Percentiles rank a stretch among this genome's conserved stretches.
phyloP scores from a whole-genome alignment of 2,797 vertebrate genomes.

The Lithobates sylvaticus region DNA sequence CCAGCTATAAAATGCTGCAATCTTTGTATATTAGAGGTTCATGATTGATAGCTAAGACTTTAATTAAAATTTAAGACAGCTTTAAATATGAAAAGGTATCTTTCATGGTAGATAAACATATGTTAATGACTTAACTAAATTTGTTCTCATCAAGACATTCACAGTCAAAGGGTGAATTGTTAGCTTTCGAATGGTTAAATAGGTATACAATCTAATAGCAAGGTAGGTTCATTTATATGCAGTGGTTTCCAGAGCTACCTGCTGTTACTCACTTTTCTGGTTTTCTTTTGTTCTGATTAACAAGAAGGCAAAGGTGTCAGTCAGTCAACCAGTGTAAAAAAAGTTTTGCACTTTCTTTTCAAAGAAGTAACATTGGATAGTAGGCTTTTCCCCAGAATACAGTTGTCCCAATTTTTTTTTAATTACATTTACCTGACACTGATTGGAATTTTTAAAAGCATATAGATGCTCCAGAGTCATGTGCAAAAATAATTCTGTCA shows the following conservation, averaged over 20 bases:
- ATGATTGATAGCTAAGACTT: background rate
- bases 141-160: slow-evolving; percentile 19
- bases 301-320: slow-evolving; percentile 40
- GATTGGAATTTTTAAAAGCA: too few species aligned
- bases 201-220: slow-evolving; percentile 34
- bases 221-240: slow-evolving; percentile 51
- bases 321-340: slow-evolving; percentile 37
- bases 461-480: too few species aligned
- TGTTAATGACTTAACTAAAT: slow-evolving; percentile 43
- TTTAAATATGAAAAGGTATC: slow-evolving; percentile 44
- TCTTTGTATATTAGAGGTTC: slow-evolving; percentile 17
- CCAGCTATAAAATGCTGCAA: background rate
- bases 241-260: slow-evolving; percentile 35
- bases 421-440: background rate
- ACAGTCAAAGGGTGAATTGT: slow-evolving; percentile 48
- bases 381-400: background rate
- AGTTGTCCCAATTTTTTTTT: too few species aligned
- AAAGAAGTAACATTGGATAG: background rate
- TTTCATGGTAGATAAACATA: slow-evolving; percentile 45
- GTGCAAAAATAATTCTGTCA: too few species aligned
- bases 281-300: slow-evolving; percentile 49
- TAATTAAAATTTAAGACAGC: slow-evolving; percentile 32
- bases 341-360: background rate
- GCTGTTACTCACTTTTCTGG: slow-evolving; percentile 46
- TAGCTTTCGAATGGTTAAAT: slow-evolving; percentile 41